Conservation (phyloP, 2,113 vertebrate species). For the Urocitellus parryii region DNA sequence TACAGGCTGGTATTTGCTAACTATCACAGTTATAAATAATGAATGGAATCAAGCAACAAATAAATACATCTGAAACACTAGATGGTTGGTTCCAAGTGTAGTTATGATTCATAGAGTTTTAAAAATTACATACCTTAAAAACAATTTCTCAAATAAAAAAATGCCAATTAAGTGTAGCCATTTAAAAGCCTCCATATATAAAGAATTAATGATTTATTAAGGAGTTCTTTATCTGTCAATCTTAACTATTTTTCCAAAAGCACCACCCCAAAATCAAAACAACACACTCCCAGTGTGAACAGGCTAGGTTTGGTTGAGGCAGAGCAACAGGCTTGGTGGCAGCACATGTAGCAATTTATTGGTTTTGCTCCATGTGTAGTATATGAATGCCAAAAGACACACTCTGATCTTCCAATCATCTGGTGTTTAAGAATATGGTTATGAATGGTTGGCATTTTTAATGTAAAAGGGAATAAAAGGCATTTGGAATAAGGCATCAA, state of each 20-base stretch:
- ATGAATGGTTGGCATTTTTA: slow-evolving; percentile 29
- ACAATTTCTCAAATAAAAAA: slow-evolving; percentile 5
- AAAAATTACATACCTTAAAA: slow-evolving; percentile 51
- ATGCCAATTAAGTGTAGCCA: neutral
- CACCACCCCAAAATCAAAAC: slow-evolving; percentile 5
- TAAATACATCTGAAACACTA: slow-evolving; percentile 48
- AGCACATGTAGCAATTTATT: neutral
- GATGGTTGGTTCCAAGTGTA: neutral
- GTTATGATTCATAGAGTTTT: slow-evolving; percentile 1
- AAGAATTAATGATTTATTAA: slow-evolving; percentile 36
- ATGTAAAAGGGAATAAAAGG: slow-evolving; percentile 49
- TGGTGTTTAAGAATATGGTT: neutral
- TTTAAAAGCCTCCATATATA: slow-evolving; percentile 34
- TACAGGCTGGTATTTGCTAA: neutral
- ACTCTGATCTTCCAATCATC: neutral
- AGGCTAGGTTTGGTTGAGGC: neutral
- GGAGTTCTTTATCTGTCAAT: neutral
- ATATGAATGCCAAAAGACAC: neutral
- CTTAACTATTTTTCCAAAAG: slow-evolving; percentile 8
- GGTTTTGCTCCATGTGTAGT: neutral
- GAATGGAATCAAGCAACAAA: slow-evolving; percentile 52
- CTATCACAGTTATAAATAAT: slow-evolving; percentile 13
- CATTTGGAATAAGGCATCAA: neutral
- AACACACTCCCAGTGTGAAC: neutral
- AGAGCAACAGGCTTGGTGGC: neutral